Percentiles rank a stretch among this genome's conserved stretches.
Conservation (phyloP, 2,113 vertebrate species). For the Oenanthe oenanthe region DNA sequence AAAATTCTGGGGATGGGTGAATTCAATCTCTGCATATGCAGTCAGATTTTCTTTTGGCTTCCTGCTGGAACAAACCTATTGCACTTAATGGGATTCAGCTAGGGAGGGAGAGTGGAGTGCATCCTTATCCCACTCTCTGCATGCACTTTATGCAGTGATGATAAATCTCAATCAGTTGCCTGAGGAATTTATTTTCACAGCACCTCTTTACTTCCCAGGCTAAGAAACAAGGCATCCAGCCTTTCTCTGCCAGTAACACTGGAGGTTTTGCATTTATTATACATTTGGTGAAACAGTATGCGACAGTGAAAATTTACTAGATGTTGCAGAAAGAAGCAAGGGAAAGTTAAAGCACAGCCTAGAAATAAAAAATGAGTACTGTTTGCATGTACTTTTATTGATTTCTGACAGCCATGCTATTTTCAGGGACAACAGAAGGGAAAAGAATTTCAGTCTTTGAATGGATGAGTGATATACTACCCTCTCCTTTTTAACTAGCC, state of each 20-base stretch:
- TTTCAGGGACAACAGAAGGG: conserved; percentile 70
- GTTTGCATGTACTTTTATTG: conserved; percentile 57
- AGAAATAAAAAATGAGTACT: conserved; percentile 53
- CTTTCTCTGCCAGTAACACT: conserved; percentile 6
- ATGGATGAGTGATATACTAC: conserved; percentile 68
- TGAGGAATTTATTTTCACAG: conserved; percentile 15
- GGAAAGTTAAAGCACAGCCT: conserved; percentile 5
- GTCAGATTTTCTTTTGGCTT: not conserved
- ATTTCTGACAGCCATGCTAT: conserved; percentile 63
- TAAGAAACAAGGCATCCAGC: not conserved
- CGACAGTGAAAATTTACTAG: conserved; percentile 47
- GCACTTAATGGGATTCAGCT: not conserved
- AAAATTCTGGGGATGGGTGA: not conserved
- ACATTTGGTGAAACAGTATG: conserved; percentile 31
- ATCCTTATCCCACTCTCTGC: not conserved
- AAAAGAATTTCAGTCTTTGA: conserved; percentile 71
- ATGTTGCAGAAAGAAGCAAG: conserved; percentile 44
- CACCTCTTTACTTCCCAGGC: conserved; percentile 23
- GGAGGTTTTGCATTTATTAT: conserved; percentile 24
- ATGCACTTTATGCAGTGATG: not conserved
- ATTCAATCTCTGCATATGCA: not conserved
- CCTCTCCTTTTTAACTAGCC: conserved; percentile 17
- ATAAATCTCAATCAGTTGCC: not conserved
- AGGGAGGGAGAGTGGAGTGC: not conserved
- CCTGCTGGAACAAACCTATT: not conserved